Conservation (phyloP, 2,888 invertebrate genomes). For the Diaperis boleti region DNA sequence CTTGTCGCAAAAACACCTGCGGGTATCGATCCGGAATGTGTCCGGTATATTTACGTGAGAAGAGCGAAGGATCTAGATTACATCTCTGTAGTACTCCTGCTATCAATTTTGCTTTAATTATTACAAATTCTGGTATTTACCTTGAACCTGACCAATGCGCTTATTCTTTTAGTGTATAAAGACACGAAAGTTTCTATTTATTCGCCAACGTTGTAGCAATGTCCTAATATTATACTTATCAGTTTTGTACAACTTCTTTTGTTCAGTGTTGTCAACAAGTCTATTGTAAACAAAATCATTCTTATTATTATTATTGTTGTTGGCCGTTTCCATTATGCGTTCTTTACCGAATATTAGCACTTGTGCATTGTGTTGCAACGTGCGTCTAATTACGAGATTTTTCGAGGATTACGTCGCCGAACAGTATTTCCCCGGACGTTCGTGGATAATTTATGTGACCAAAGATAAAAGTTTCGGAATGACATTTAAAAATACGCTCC, state of each 20-base stretch:
- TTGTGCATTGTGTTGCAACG: constrained; percentile 2
- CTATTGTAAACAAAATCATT: constrained; percentile 24
- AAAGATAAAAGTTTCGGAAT: constrained; percentile 22
- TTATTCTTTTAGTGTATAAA: too few relatives aligned
- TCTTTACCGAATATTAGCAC: constrained; percentile 27
- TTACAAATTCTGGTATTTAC: too few relatives aligned
- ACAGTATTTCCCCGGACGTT: constrained; percentile 11
- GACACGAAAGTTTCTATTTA: too few relatives aligned
- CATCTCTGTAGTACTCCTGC: too few relatives aligned
- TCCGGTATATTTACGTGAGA: too few relatives aligned
- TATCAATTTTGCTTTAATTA: too few relatives aligned
- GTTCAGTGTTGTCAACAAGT: constrained; percentile 21
- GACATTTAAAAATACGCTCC: constrained; percentile 24
- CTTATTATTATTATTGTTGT: constrained; percentile 24
- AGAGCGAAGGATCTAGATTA: too few relatives aligned
- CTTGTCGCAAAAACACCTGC: neutral
- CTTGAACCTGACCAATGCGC: too few relatives aligned
- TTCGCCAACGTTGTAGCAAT: too few relatives aligned
- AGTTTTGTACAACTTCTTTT: constrained; percentile 21
- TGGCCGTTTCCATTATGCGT: constrained; percentile 19
- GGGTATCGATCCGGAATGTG: too few relatives aligned
- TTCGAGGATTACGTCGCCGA: constrained; percentile 16
- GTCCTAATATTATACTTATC: constrained; percentile 17
- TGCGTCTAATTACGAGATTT: constrained; percentile 22
- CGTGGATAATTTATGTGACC: constrained; percentile 6